Conservation (phyloP, 2,888 invertebrate genomes). For the Tigriopus californicus region DNA sequence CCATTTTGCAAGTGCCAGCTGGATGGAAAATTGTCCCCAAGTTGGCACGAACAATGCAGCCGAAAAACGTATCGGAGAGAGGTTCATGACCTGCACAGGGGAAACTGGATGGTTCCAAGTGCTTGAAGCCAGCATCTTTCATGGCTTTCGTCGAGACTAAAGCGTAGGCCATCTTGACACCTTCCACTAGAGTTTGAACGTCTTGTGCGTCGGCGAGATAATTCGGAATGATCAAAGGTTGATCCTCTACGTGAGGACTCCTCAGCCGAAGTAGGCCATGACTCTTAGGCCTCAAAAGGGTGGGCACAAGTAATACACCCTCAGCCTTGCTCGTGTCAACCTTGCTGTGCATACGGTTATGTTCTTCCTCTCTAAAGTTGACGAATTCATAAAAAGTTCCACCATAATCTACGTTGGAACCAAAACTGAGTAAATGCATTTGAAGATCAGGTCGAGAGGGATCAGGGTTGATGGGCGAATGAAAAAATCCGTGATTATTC, state of each 20-base stretch:
- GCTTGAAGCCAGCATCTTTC: too few relatives aligned
- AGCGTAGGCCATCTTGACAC: background rate
- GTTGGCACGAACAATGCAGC: conserved; percentile 59
- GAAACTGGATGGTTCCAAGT: too few relatives aligned
- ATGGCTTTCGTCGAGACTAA: too few relatives aligned
- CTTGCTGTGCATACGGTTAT: background rate
- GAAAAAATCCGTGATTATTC: too few relatives aligned
- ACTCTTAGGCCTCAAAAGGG: conserved; percentile 57
- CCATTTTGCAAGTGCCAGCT: conserved; percentile 70
- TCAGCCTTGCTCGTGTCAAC: conserved; percentile 28
- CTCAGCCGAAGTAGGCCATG: conserved; percentile 49
- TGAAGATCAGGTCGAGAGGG: too few relatives aligned
- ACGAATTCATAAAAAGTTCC: too few relatives aligned
- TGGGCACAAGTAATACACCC: conserved; percentile 63
- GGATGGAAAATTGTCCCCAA: conserved; percentile 73
- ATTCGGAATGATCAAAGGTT: conserved; percentile 75
- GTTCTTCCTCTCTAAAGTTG: too few relatives aligned
- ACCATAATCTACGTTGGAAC: too few relatives aligned
- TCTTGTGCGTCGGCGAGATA: conserved; percentile 66
- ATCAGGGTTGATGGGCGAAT: too few relatives aligned
- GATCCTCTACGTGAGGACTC: conserved; percentile 63
- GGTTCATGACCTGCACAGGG: background rate
- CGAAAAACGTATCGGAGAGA: conserved; percentile 69
- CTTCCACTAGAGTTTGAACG: conserved; percentile 61
- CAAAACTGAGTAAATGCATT: too few relatives aligned